Percentiles rank a stretch among this genome's conserved stretches.
phyloP scores from a whole-genome alignment of 2,113 vertebrate genomes.

The Pygoscelis adeliae region DNA sequence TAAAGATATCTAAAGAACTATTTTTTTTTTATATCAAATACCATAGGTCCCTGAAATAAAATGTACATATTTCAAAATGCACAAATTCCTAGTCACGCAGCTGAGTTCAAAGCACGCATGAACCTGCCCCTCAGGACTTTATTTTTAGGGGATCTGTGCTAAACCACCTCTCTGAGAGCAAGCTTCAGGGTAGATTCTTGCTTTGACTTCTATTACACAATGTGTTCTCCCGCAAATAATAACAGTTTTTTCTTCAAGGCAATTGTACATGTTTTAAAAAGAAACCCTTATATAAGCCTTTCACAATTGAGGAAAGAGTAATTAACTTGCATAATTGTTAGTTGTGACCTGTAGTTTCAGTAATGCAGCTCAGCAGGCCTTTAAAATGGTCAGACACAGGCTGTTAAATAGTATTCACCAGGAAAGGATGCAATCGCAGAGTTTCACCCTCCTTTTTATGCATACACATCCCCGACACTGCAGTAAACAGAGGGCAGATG shows the following conservation, averaged over 20 bases:
- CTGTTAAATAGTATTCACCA: not conserved
- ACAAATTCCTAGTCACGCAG: not conserved
- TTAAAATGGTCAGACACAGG: not conserved
- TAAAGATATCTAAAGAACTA: not conserved
- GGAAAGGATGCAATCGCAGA: not conserved
- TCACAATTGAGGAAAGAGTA: not conserved
- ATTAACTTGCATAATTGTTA: conserved; percentile 51
- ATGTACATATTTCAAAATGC: not conserved
- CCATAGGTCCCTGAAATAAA: not conserved
- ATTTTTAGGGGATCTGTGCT: not conserved
- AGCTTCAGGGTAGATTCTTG: not conserved
- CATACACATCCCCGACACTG: not conserved
- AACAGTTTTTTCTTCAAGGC: conserved; percentile 13
- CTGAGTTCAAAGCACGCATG: not conserved
- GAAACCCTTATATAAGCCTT: conserved; percentile 42
- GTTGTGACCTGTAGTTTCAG: conserved; percentile 9
- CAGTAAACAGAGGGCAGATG: not conserved
- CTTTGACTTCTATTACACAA: not conserved
- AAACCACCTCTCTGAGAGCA: not conserved
- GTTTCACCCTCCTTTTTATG: not conserved
- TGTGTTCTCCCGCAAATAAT: not conserved
- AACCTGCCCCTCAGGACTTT: not conserved
- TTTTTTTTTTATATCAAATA: not conserved
- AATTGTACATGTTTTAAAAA: conserved; percentile 39
- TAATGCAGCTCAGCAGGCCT: not conserved